phyloP scores from a whole-genome alignment of 92 coral and sea anemone species.

The Virgularia gustaviana region DNA sequence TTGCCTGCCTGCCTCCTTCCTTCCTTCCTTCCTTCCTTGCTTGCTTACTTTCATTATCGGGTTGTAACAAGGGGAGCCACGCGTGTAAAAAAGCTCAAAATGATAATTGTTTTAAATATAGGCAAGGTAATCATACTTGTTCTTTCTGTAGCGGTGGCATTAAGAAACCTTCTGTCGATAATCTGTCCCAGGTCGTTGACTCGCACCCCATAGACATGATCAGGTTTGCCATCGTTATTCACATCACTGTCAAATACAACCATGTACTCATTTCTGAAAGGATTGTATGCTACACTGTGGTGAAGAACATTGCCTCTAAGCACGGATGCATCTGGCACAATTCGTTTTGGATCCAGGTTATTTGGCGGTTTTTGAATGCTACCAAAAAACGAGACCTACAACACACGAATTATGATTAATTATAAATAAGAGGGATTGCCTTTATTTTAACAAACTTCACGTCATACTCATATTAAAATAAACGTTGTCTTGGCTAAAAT shows the following conservation, averaged over 20 bases:
- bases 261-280: constrained; percentile 66
- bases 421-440: neutral
- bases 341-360: constrained; percentile 21
- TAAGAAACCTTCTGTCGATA: constrained; percentile 58
- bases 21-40: no score
- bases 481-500: neutral
- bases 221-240: constrained; percentile 64
- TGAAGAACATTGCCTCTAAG: constrained; percentile 71
- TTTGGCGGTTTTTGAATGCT: constrained; percentile 59
- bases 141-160: constrained; percentile 63
- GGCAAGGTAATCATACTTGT: constrained; percentile 57
- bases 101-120: no score
- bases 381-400: constrained; percentile 64
- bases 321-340: constrained; percentile 61
- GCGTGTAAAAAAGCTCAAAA: neutral
- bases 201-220: constrained; percentile 69
- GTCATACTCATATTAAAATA: neutral
- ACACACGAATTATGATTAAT: neutral
- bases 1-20: no score
- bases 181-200: constrained; percentile 54
- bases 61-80: neutral
- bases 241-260: constrained; percentile 83
- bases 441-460: neutral
- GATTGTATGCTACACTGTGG: constrained; percentile 77
- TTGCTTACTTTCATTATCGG: no score